Evolutionary conservation across 2,797 vertebrate species (phyloP), one percentile per base, ranked within the genome.

Genomic region (Myotis findleyi): DNA sequence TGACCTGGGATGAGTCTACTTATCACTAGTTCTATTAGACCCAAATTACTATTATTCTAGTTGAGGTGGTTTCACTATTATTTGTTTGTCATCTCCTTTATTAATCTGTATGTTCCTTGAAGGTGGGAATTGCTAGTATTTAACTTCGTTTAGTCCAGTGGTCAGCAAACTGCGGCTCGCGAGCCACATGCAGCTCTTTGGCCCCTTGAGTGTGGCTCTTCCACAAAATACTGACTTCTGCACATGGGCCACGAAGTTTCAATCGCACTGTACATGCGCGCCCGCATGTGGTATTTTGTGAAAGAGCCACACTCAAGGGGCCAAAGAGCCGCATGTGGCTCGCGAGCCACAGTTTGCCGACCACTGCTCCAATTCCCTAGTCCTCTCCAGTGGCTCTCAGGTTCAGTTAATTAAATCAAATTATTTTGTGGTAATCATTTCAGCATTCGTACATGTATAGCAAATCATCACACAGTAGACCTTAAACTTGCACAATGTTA

Each of bases 321-420:
- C 41, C 41, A 44, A 44, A 44, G 41, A 44, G 41, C 8, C 2
- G 41, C 41, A 44, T 44, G 41, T 44, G 41, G 41, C 41, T 44
- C 41, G 2, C 10, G 2, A 44, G 41, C 41, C 9, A 2, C 41
- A 44, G 41, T 44, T 44, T 44, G 41, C 41, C 0, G 41, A 10
- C 41, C 41, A 10, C 41, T 44, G 41, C 9, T 84, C 23, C 33
- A 88, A 13, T 69, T 87, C n/a, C 41, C 33, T 85, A 51, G 44
- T 71, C 44, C 8, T 77, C 8, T 76, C 69, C 17, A 33, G 20
- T 14, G 25, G n/a, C 20, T 87, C 41, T 96, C 47, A 94, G 93
- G 36, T 33, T 51, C 23, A 93, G 9, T 92, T 88, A 64, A 85
- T 91, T 79, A 83, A 89, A 85, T 92, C 27, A 76, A 75, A 87